Percentiles rank a stretch among this genome's conserved stretches.
These are phyloP conservation scores for Crossaster papposus DNA, from an alignment of 53 echinoderm and acorn worm genomes.

Conservation along the genomic window DNA sequence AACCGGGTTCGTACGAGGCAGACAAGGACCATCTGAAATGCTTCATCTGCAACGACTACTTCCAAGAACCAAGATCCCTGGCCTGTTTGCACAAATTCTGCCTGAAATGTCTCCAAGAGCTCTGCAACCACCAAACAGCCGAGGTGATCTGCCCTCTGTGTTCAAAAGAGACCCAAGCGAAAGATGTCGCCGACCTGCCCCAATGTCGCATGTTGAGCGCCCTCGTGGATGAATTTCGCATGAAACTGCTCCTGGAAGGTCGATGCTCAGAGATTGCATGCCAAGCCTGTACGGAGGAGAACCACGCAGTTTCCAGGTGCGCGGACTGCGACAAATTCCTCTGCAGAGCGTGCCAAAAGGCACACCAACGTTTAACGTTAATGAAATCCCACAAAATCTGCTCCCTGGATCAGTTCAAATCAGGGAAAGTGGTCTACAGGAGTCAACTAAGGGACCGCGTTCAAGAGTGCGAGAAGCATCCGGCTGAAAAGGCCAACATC, in stretches of 20 bases:
- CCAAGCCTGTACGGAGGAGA: constrained; percentile 16
- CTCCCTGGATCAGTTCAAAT: constrained; percentile 4
- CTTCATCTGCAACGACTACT: background rate
- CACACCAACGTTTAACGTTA: constrained; percentile 11
- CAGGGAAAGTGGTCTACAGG: background rate
- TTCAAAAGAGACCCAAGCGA: background rate
- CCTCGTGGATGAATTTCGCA: background rate
- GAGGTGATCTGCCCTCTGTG: background rate
- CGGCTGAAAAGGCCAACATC: background rate
- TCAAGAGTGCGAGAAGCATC: constrained; percentile 1
- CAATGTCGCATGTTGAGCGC: background rate
- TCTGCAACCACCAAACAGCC: background rate
- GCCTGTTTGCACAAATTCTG: constrained; percentile 20
- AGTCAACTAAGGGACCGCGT: constrained; percentile 10
- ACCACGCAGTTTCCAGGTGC: constrained; percentile 26
- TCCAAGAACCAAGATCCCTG: background rate
- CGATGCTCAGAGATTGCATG: background rate
- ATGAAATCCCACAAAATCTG: constrained; percentile 24
- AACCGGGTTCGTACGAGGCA: background rate
- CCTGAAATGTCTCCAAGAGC: background rate
- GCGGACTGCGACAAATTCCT: constrained; percentile 17
- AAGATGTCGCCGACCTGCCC: background rate
- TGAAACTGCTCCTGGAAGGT: background rate
- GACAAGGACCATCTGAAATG: background rate
- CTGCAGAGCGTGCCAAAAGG: constrained; percentile 16